Conservation (phyloP, 2,113 vertebrate genomes). For the Cebus imitator region DNA sequence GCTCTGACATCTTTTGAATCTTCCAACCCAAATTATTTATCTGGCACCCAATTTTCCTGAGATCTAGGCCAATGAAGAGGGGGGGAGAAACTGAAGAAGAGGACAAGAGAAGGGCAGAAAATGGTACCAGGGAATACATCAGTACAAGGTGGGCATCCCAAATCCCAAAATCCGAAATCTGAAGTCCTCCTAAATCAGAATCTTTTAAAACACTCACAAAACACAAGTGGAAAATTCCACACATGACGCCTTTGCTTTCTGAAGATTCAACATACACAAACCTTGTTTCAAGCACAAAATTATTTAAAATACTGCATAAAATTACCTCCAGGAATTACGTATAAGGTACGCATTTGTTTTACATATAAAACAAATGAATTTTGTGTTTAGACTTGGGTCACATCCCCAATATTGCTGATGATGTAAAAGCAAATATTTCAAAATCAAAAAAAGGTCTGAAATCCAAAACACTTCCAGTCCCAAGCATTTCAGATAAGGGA, state of each 20-base stretch:
- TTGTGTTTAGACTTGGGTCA: background rate
- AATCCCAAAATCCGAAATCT: background rate
- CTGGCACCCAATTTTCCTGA: background rate
- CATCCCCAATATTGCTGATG: background rate
- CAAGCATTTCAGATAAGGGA: background rate
- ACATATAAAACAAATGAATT: background rate
- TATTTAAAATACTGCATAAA: background rate
- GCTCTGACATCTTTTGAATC: background rate
- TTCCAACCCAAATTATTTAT: conserved; percentile 37
- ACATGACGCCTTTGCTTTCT: background rate
- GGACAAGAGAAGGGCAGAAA: background rate
- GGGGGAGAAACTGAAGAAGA: background rate
- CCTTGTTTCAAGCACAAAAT: background rate
- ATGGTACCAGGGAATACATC: background rate
- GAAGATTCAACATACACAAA: background rate
- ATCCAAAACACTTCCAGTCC: background rate
- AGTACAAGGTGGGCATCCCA: background rate
- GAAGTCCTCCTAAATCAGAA: background rate
- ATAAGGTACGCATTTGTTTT: background rate
- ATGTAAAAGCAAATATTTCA: background rate
- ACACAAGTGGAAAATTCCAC: background rate
- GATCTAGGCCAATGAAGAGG: background rate
- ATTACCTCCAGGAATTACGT: background rate
- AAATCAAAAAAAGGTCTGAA: background rate
- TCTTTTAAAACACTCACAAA: background rate